A percentile compares a stretch with the other conserved stretches of the same genome.
phyloP scores from a whole-genome alignment of 2,797 vertebrate genomes.

The Florisuga fusca region DNA sequence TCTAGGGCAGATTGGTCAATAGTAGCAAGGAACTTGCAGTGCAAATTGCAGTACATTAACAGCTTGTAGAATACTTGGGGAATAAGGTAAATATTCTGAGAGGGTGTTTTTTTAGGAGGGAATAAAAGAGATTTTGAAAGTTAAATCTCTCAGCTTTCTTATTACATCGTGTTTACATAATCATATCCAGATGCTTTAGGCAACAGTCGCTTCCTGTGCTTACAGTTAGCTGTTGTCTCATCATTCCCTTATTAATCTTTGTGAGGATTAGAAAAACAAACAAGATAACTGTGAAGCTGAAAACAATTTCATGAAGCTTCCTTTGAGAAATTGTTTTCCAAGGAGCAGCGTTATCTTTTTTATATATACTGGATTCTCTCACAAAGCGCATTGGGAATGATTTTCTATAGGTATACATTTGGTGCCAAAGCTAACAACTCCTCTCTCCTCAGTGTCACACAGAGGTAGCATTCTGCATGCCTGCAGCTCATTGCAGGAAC shows the following conservation, averaged over 20 bases:
- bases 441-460: not conserved
- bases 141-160: slow-evolving; percentile 56
- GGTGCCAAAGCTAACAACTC: not conserved
- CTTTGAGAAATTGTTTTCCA: slow-evolving; percentile 45
- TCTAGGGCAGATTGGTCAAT: not conserved
- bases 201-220: slow-evolving; percentile 63
- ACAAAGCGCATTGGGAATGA: not conserved
- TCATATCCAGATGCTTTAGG: slow-evolving; percentile 70
- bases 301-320: slow-evolving; percentile 42
- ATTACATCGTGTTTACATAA: slow-evolving; percentile 61
- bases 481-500: not conserved
- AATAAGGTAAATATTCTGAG: slow-evolving; percentile 26
- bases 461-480: not conserved
- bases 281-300: slow-evolving; percentile 62
- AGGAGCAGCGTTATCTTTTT: slow-evolving; percentile 10
- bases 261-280: slow-evolving; percentile 63
- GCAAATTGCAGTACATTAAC: slow-evolving; percentile 5
- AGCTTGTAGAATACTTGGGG: not conserved
- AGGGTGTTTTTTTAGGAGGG: not conserved
- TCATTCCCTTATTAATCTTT: slow-evolving; percentile 69
- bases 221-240: slow-evolving; percentile 56
- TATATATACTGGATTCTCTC: not conserved
- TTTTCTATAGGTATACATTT: not conserved
- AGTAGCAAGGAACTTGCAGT: not conserved
- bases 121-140: slow-evolving; percentile 45